phyloP scores from a whole-genome alignment of 2,113 vertebrate species.

The Actinemys pallida region DNA sequence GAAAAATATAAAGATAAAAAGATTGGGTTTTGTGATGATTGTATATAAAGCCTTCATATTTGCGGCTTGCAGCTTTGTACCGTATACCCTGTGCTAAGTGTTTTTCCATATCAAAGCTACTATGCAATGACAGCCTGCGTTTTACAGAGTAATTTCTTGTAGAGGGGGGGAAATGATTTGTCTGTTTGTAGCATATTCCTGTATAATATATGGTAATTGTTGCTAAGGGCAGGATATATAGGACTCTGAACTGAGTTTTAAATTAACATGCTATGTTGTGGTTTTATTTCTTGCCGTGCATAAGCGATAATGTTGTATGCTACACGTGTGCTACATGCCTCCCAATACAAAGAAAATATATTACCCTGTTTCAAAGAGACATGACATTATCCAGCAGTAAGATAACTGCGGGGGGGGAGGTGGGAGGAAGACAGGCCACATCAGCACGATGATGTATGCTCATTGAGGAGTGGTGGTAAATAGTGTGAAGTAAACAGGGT shows the following conservation, averaged over 20 bases:
- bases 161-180: slow-evolving; percentile 16
- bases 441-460: background rate
- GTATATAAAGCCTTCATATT: background rate
- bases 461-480: background rate
- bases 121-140: background rate
- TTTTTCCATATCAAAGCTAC: slow-evolving; percentile 42
- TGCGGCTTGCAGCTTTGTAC: background rate
- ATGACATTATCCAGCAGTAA: background rate
- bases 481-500: background rate
- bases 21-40: background rate
- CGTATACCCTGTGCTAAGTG: background rate
- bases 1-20: fast-evolving
- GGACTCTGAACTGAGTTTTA: slow-evolving; percentile 6
- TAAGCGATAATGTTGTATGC: background rate
- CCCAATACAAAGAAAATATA: slow-evolving; percentile 29
- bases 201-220: background rate
- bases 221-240: slow-evolving; percentile 8
- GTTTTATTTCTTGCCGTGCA: slow-evolving; percentile 11
- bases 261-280: slow-evolving; percentile 40
- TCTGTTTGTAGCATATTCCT: slow-evolving; percentile 8
- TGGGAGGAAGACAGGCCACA: fast-evolving
- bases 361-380: background rate
- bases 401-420: background rate
- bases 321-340: background rate
- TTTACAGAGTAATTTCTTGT: slow-evolving; percentile 35